Conservation (phyloP, 2,113 vertebrate species). For the Accipiter virgatus region DNA sequence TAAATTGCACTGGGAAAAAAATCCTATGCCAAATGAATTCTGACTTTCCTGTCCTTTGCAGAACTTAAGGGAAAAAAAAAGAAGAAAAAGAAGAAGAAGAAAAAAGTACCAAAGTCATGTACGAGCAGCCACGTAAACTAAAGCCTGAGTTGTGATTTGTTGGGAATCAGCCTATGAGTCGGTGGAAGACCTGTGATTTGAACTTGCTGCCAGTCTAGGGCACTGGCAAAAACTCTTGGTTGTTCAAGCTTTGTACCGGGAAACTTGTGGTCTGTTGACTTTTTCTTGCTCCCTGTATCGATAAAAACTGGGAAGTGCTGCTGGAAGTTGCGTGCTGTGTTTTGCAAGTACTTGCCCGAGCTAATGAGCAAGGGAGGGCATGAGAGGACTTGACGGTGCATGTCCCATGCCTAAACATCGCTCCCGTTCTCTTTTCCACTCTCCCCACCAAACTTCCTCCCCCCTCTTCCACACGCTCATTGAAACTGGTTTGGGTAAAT, state of each 20-base stretch:
- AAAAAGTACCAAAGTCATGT: background rate
- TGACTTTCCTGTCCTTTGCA: background rate
- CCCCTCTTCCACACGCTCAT: fast-evolving
- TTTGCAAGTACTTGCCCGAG: background rate
- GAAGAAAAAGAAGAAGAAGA: no score
- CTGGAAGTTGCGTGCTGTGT: background rate
- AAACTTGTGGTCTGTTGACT: background rate
- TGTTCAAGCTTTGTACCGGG: background rate
- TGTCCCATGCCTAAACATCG: background rate
- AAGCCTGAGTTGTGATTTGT: background rate
- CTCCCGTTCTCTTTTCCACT: background rate
- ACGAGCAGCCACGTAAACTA: background rate
- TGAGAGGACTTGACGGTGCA: background rate
- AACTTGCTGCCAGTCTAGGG: background rate
- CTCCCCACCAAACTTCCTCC: background rate
- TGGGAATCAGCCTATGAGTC: background rate
- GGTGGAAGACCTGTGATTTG: background rate
- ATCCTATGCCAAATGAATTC: background rate
- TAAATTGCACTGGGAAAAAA: background rate
- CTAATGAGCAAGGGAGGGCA: background rate
- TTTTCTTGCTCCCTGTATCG: background rate
- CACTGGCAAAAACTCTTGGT: background rate
- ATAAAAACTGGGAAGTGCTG: background rate
- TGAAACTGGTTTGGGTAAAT: background rate
- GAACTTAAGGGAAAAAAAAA: background rate